Percentiles rank a stretch among this genome's conserved stretches.
Conservation (phyloP, 2,797 vertebrate species). For the Champsocephalus esox region DNA sequence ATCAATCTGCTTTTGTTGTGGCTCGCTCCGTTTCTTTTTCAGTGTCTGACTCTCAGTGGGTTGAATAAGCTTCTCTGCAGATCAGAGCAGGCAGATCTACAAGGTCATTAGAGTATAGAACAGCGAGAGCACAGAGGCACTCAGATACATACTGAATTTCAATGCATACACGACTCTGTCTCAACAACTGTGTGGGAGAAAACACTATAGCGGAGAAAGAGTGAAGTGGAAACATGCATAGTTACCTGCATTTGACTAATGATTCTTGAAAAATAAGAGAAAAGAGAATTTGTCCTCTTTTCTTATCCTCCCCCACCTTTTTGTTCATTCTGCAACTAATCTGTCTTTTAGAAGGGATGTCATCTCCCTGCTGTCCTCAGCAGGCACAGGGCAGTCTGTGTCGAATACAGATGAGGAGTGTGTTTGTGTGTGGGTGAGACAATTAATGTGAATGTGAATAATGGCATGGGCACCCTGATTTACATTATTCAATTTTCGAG, state of each 20-base stretch:
- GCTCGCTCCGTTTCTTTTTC: constrained; percentile 48
- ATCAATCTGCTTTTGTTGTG: constrained; percentile 26
- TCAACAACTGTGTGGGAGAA: constrained; percentile 26
- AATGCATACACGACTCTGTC: constrained; percentile 25
- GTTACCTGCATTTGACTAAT: constrained; percentile 24
- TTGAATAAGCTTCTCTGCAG: constrained; percentile 67
- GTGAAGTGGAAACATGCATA: neutral
- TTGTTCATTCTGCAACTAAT: constrained; percentile 54
- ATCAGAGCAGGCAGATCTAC: constrained; percentile 73
- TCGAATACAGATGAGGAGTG: constrained; percentile 70
- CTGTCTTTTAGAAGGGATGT: constrained; percentile 73
- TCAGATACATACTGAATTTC: constrained; percentile 60
- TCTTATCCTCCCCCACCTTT: constrained; percentile 27
- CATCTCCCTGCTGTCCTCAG: constrained; percentile 69
- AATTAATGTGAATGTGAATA: constrained; percentile 17
- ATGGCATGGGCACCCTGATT: constrained; percentile 49
- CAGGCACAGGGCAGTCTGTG: constrained; percentile 55
- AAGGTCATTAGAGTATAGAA: constrained; percentile 78
- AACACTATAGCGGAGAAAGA: neutral
- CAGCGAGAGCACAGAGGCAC: constrained; percentile 50
- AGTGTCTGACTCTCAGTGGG: constrained; percentile 44
- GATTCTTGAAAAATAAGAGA: constrained; percentile 12
- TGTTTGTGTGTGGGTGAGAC: constrained; percentile 31
- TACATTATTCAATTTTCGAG: constrained; percentile 61
- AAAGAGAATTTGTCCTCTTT: constrained; percentile 16